Conservation (phyloP, 2,113 vertebrate species). For the Thryonomys swinderianus region DNA sequence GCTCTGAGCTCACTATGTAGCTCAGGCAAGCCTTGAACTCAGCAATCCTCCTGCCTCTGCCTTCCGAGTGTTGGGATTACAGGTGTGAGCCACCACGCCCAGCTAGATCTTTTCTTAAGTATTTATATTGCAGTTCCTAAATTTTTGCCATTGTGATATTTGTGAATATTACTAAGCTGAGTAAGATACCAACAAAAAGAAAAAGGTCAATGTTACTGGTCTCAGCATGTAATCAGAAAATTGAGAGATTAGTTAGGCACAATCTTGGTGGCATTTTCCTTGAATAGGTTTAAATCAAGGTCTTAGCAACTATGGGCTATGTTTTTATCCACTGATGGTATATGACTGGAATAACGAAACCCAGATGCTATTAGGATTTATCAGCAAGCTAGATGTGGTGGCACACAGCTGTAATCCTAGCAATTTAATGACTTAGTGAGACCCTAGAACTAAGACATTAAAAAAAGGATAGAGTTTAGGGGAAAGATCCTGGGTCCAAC, state of each 20-base stretch:
- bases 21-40: no score
- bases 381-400: neutral
- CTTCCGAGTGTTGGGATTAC: no score
- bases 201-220: neutral
- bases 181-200: constrained; percentile 53
- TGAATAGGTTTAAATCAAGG: neutral
- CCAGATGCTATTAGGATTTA: neutral
- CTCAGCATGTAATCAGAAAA: neutral
- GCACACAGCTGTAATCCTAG: neutral
- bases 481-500: neutral
- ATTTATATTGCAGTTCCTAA: constrained; percentile 48
- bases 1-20: no score
- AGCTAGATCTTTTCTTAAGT: constrained; percentile 1
- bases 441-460: neutral
- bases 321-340: neutral
- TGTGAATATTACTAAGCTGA: constrained; percentile 55
- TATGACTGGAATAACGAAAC: neutral
- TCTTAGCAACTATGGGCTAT: neutral
- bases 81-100: no score
- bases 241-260: neutral
- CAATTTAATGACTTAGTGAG: neutral
- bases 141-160: constrained; percentile 57
- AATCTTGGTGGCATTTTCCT: constrained; percentile 46
- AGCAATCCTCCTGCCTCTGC: no score
- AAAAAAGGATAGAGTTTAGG: neutral